Percentiles rank a stretch among this genome's conserved stretches.
Conservation (phyloP, 1,140 invertebrate species). For the Hermetia illucens region DNA sequence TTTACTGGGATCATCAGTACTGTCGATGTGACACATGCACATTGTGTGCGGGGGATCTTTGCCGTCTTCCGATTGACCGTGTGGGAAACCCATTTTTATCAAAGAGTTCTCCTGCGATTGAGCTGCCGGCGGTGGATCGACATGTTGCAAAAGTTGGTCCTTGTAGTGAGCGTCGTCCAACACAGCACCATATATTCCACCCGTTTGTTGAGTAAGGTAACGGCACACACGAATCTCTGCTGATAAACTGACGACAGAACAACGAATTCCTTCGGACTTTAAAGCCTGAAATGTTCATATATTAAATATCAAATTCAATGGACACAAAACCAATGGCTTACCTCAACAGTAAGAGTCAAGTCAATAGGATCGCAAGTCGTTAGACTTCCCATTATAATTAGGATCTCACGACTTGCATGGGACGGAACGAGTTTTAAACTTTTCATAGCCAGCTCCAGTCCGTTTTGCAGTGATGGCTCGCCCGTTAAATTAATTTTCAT, state of each 20-base stretch:
- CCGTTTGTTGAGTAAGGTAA: slow-evolving; percentile 65
- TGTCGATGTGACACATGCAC: slow-evolving; percentile 83
- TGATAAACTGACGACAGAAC: slow-evolving; percentile 86
- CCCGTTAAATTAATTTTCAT: slow-evolving; percentile 49
- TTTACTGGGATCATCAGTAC: slow-evolving; percentile 45
- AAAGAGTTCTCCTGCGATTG: slow-evolving; percentile 65
- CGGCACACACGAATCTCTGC: slow-evolving; percentile 91
- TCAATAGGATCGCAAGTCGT: slow-evolving; percentile 95
- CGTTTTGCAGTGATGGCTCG: slow-evolving; percentile 91
- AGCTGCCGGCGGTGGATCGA: slow-evolving; percentile 77
- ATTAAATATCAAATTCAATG: background rate
- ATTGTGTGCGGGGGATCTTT: slow-evolving; percentile 57
- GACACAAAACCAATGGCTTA: background rate
- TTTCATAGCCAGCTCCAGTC: slow-evolving; percentile 72
- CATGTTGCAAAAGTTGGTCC: slow-evolving; percentile 60
- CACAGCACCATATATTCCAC: slow-evolving; percentile 31
- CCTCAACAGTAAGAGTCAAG: slow-evolving; percentile 68
- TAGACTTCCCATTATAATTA: slow-evolving; percentile 83
- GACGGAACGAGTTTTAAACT: slow-evolving; percentile 79
- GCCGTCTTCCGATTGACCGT: slow-evolving; percentile 38
- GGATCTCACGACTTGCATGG: slow-evolving; percentile 84
- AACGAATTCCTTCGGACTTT: slow-evolving; percentile 63
- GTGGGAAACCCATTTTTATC: slow-evolving; percentile 89
- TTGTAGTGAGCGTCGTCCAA: slow-evolving; percentile 84
- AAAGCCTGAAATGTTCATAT: slow-evolving; percentile 30